Evolutionary conservation across 2,113 vertebrate species (phyloP).

Genomic region (Sula dactylatra): DNA sequence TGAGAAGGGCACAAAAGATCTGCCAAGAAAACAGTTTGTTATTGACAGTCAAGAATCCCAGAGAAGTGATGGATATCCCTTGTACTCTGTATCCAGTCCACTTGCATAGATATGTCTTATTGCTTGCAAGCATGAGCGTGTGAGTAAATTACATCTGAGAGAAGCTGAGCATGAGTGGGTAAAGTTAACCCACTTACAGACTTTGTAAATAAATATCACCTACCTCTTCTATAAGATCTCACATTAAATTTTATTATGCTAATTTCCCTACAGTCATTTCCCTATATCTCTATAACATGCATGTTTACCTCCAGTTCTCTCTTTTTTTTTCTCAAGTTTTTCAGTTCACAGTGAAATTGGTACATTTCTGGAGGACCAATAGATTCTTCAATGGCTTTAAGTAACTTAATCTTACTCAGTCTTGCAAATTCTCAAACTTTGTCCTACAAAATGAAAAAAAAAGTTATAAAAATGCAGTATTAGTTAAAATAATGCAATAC

Average conservation of each 20-base stretch:
- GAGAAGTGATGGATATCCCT: neutral
- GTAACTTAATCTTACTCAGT: constrained; percentile 86
- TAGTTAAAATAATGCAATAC: neutral
- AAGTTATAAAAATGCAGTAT: neutral
- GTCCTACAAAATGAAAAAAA: constrained; percentile 77
- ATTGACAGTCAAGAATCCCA: neutral
- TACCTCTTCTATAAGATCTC: neutral
- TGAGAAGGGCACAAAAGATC: neutral
- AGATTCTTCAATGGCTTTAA: constrained; percentile 94
- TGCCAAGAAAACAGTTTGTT: neutral
- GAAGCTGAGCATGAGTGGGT: neutral
- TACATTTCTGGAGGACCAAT: constrained; percentile 90
- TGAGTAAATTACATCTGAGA: neutral
- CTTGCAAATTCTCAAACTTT: constrained; percentile 95
- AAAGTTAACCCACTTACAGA: neutral
- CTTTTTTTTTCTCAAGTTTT: constrained; percentile 86
- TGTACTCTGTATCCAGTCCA: neutral
- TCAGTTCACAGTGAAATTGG: constrained; percentile 86
- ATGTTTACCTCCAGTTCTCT: constrained; percentile 82
- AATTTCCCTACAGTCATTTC: neutral
- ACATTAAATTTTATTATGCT: neutral
- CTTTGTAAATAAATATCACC: neutral
- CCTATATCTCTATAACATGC: neutral
- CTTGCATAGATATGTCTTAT: neutral
- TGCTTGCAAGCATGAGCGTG: neutral